Percentiles rank a stretch among this genome's conserved stretches.
phyloP scores from a whole-genome alignment of 1,140 invertebrate species.

The Spodoptera frugiperda region DNA sequence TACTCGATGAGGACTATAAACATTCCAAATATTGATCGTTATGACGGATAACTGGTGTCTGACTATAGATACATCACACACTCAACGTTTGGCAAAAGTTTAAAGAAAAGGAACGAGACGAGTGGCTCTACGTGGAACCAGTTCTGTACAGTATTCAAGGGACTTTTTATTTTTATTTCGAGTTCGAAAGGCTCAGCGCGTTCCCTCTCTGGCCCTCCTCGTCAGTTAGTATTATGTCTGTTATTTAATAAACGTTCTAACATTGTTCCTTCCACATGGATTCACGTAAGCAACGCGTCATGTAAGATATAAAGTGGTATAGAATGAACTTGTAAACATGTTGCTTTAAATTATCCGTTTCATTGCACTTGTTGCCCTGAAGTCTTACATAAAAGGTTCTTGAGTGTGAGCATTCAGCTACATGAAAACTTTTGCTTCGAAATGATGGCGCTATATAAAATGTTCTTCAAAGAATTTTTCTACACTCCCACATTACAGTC shows the following conservation, averaged over 20 bases:
- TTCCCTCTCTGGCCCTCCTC: too few relatives aligned
- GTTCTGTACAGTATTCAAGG: constrained; percentile 1
- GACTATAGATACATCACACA: not conserved
- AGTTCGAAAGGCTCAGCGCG: not conserved
- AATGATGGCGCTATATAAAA: constrained; percentile 2
- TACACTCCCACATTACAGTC: not conserved
- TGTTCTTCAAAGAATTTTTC: constrained; percentile 9
- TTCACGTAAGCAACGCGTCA: not conserved
- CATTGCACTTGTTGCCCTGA: constrained; percentile 31
- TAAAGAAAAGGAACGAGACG: not conserved
- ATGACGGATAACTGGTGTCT: not conserved
- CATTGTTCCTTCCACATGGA: not conserved
- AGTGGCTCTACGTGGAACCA: constrained; percentile 9
- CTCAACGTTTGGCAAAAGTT: not conserved
- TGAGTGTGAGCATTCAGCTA: constrained; percentile 8
- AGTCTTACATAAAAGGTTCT: constrained; percentile 27
- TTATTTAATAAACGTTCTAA: too few relatives aligned
- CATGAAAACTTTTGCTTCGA: constrained; percentile 14
- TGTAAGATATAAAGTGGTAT: not conserved
- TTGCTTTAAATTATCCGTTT: constrained; percentile 24
- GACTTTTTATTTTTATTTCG: constrained; percentile 10
- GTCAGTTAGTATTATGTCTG: too few relatives aligned
- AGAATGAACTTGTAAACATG: constrained; percentile 2
- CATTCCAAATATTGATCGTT: constrained; percentile 3
- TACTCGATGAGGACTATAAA: not conserved